phyloP scores from a whole-genome alignment of 92 coral and sea anemone species.

The Porites lobata region DNA sequence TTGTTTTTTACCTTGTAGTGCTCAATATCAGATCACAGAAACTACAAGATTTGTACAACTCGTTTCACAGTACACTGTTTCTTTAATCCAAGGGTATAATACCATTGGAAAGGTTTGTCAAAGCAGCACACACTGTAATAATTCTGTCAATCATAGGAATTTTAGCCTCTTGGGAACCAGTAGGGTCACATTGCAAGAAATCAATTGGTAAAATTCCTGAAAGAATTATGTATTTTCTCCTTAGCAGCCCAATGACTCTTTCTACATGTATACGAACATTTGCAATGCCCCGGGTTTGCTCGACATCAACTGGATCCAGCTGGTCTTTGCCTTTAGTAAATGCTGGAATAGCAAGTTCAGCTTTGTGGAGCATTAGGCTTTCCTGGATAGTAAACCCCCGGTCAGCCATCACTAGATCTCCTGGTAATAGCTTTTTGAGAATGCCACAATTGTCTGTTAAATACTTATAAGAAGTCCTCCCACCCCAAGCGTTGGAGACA shows the following conservation, averaged over 20 bases:
- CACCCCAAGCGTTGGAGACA: conserved; percentile 79
- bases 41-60: too few relatives aligned
- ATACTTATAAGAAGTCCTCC: conserved; percentile 78
- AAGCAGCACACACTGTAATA: conserved; percentile 55
- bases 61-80: too few relatives aligned
- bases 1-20: too few relatives aligned
- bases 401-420: conserved; percentile 79
- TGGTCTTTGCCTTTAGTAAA: conserved; percentile 65
- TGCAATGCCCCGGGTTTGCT: conserved; percentile 68
- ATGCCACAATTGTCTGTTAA: conserved; percentile 71
- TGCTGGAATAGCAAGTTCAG: conserved; percentile 66
- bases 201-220: conserved; percentile 57
- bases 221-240: conserved; percentile 60
- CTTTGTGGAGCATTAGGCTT: conserved; percentile 48
- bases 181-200: conserved; percentile 50
- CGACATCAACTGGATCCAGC: conserved; percentile 70
- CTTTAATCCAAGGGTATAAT: conserved; percentile 40
- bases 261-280: conserved; percentile 70
- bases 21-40: too few relatives aligned
- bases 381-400: conserved; percentile 30
- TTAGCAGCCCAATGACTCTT: conserved; percentile 60
- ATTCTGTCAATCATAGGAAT: conserved; percentile 60
- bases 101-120: conserved; percentile 55
- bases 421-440: conserved; percentile 68
- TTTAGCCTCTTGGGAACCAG: conserved; percentile 53